Evolutionary conservation across 2,113 vertebrate genomes (phyloP), one percentile per base, ranked within the genome.

Genomic region (Delphinapterus leucas): DNA sequence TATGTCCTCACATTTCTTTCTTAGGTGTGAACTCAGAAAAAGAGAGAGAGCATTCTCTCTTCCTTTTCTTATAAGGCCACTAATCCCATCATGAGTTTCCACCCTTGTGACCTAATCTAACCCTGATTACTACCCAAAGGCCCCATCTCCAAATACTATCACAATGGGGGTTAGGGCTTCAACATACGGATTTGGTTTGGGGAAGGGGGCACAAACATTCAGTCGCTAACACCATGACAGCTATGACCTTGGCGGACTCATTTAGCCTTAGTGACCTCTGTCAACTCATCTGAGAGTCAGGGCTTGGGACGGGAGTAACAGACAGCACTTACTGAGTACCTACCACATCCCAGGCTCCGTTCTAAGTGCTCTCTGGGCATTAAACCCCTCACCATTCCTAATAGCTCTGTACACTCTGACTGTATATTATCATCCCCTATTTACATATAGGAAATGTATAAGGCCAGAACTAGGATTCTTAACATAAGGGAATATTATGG

Each of bases 401-500:
- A 6, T 36, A 67, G 70, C 26, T 60, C 74, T 20, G 12, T 28
- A 10, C 6, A 65, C 71, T 74, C 31, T 63, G 14, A 38, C 1
- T 41, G 71, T 21, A 21, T 31, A 33, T 53, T 23, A 21, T 41
- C n/a, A 33, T 53, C 73, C 53, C 76, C 25, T 4, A n/a, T 84
- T 67, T 26, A 53, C 28, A 63, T 41, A 20, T 23, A n/a, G 23
- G 25, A 93, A 84, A 68, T 4, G 9, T 8, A 7, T 10, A 31
- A 90, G 33, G 76, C 58, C 65, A 60, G 10, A 81, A 47, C 79
- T 55, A 14, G 47, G 26, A 60, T 91, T 94, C 58, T 90, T 88
- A 86, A 77, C 28, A 15, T 28, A 44, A 93, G 26, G 77, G 7
- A 93, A 70, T 55, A 49, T 73, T 67, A 14, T 49, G 47, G 14